Evolutionary conservation across 1,140 invertebrate species (phyloP).

Genomic region (Scaptomyza graminum): DNA sequence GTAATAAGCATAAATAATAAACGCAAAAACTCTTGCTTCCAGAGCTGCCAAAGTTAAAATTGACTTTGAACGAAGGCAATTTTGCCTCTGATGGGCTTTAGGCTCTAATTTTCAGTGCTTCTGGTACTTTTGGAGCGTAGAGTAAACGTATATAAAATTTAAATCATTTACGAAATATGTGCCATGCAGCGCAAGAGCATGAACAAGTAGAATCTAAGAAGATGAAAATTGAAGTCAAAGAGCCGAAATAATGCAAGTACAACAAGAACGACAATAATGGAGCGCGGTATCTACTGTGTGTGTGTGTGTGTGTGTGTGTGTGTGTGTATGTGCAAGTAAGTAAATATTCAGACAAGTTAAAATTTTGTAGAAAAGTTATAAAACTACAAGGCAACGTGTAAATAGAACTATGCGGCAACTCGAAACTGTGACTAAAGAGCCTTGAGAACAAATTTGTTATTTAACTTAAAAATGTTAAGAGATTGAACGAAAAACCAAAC

Average conservation of each 20-base stretch:
- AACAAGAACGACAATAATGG: conserved; percentile 41
- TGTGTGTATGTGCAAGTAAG: too few relatives aligned
- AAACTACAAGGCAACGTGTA: not conserved
- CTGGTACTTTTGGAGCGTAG: conserved; percentile 19
- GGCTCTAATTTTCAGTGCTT: conserved; percentile 43
- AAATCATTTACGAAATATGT: conserved; percentile 68
- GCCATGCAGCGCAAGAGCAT: conserved; percentile 55
- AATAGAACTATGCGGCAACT: not conserved
- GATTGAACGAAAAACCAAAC: not conserved
- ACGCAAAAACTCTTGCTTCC: not conserved
- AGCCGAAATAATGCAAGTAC: conserved; percentile 61
- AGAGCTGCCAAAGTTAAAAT: conserved; percentile 26
- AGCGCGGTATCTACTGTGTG: conserved; percentile 12
- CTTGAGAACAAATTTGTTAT: not conserved
- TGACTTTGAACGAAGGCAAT: conserved; percentile 14
- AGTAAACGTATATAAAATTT: conserved; percentile 50
- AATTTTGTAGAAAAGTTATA: conserved; percentile 1
- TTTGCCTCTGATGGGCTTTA: conserved; percentile 29
- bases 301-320: conserved; percentile 9
- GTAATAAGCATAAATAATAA: not conserved
- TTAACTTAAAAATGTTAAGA: not conserved
- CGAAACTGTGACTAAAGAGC: not conserved
- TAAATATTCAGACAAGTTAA: conserved; percentile 19
- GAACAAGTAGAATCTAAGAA: conserved; percentile 19
- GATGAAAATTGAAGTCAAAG: conserved; percentile 55